Evolutionary conservation across 2,797 vertebrate species (phyloP).

Genomic region (Lerista edwardsae): DNA sequence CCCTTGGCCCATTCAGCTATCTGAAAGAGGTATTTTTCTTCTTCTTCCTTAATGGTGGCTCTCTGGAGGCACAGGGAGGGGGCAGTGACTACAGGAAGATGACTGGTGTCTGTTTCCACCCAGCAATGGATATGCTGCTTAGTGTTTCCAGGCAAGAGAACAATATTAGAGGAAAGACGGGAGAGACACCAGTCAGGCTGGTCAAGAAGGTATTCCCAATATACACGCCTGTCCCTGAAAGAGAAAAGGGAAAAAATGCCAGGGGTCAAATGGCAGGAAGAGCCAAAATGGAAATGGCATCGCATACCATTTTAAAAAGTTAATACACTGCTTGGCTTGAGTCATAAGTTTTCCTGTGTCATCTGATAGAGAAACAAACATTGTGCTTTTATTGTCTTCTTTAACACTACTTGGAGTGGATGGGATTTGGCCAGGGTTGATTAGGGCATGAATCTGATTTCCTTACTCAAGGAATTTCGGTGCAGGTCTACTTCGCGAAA

Average conservation of each 20-base stretch:
- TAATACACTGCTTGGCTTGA: background rate
- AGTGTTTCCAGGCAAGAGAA: slow-evolving; percentile 61
- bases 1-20: rapidly evolving
- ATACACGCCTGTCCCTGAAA: slow-evolving; percentile 29
- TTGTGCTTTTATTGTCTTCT: background rate
- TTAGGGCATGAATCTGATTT: rapidly evolving
- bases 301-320: rapidly evolving
- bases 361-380: background rate
- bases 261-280: slow-evolving; percentile 64
- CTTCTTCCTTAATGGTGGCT: slow-evolving; percentile 4
- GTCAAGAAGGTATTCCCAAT: slow-evolving; percentile 35
- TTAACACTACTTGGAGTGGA: background rate
- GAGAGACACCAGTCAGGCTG: rapidly evolving
- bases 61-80: slow-evolving; percentile 31
- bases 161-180: background rate
- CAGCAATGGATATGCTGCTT: background rate
- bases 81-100: background rate
- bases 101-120: slow-evolving; percentile 23
- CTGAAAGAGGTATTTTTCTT: rapidly evolving
- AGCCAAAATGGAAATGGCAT: slow-evolving; percentile 49
- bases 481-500: background rate
- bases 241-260: slow-evolving; percentile 15
- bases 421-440: background rate
- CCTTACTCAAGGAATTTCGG: background rate
- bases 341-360: background rate